Conservation (phyloP, 92 coral and sea anemone species). For the Bergia sp. region DNA sequence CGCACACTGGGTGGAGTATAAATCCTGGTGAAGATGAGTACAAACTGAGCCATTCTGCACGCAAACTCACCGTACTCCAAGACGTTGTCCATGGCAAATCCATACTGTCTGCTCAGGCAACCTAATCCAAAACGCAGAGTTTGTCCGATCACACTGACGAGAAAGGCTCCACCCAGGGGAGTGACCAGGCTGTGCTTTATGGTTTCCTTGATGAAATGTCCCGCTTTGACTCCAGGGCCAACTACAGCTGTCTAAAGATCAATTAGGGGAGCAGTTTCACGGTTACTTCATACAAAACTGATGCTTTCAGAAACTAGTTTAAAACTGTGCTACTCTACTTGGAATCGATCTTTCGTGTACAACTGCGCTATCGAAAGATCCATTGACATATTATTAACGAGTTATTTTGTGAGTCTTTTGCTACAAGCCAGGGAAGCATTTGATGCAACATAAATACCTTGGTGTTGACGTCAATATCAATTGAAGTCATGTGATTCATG, state of each 20-base stretch:
- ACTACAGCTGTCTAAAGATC: slow-evolving; percentile 30
- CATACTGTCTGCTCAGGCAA: slow-evolving; percentile 38
- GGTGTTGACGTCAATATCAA: slow-evolving; percentile 31
- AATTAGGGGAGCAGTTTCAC: not conserved
- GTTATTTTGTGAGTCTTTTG: not conserved
- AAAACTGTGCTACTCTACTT: too few relatives aligned
- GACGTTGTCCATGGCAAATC: slow-evolving; percentile 47
- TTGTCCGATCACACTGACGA: slow-evolving; percentile 32
- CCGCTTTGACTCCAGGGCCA: slow-evolving; percentile 44
- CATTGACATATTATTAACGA: too few relatives aligned
- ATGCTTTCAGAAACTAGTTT: too few relatives aligned
- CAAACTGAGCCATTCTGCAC: not conserved
- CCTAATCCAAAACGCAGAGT: slow-evolving; percentile 40
- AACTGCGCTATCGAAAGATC: too few relatives aligned
- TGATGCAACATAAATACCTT: not conserved
- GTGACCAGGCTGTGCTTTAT: slow-evolving; percentile 28
- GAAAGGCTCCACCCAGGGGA: slow-evolving; percentile 16
- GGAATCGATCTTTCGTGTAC: too few relatives aligned
- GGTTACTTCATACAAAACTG: too few relatives aligned
- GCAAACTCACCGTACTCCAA: slow-evolving; percentile 33
- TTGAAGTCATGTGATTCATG: slow-evolving; percentile 37
- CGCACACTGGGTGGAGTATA: too few relatives aligned
- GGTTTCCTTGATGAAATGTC: slow-evolving; percentile 40
- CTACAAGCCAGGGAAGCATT: not conserved
- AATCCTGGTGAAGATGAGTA: not conserved